phyloP scores from a whole-genome alignment of 2,797 vertebrate species.

The Brotula barbata region DNA sequence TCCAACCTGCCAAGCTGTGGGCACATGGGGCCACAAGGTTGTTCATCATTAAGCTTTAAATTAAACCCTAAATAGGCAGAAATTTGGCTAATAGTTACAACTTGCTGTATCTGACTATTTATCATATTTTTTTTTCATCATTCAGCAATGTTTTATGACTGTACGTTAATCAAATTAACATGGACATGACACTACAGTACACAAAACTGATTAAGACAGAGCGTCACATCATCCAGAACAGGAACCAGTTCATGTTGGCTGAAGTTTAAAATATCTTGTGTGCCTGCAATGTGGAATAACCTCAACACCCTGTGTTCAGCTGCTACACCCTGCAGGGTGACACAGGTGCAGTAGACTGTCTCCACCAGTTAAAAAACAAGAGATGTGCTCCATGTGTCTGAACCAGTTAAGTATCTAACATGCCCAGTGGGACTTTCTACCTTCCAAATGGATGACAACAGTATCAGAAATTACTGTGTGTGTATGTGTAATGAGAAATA shows the following conservation, averaged over 20 bases:
- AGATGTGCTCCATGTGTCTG: constrained; percentile 57
- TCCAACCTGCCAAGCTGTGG: too few relatives aligned
- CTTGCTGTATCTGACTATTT: too few relatives aligned
- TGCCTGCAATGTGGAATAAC: constrained; percentile 8
- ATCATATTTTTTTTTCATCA: too few relatives aligned
- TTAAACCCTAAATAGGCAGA: too few relatives aligned
- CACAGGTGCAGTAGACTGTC: constrained; percentile 63
- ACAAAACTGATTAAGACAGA: too few relatives aligned
- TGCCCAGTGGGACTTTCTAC: constrained; percentile 54
- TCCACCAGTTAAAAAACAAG: constrained; percentile 57
- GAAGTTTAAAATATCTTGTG: constrained; percentile 11
- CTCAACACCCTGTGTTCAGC: constrained; percentile 50
- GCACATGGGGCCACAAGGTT: too few relatives aligned
- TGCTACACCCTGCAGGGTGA: constrained; percentile 54
- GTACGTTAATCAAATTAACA: too few relatives aligned
- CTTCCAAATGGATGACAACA: constrained; percentile 57
- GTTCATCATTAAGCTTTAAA: too few relatives aligned
- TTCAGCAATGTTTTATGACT: too few relatives aligned
- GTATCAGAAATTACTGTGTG: constrained; percentile 44
- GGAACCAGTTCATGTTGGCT: background rate
- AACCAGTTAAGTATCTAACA: constrained; percentile 61
- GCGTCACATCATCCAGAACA: background rate
- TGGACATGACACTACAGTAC: too few relatives aligned
- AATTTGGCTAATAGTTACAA: too few relatives aligned
- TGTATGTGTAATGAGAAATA: constrained; percentile 29